Conservation (phyloP, 2,113 vertebrate genomes). For the Dromiciops gliroides region DNA sequence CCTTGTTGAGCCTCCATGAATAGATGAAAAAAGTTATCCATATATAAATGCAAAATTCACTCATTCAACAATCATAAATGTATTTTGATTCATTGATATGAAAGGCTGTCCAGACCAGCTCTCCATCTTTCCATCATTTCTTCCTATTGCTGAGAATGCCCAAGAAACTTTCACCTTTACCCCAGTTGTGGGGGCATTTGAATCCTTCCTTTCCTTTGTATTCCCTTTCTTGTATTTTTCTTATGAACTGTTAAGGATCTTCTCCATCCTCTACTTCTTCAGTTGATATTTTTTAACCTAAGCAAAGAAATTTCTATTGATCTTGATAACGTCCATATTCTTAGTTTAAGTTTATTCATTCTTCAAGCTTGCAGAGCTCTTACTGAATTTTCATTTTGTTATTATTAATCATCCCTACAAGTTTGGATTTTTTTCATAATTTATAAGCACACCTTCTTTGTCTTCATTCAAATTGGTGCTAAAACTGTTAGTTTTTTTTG, state of each 20-base stretch:
- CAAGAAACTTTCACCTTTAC: neutral
- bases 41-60: neutral
- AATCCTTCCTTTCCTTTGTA: neutral
- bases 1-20: neutral
- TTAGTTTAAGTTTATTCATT: neutral
- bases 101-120: neutral
- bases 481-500: neutral
- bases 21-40: constrained; percentile 4
- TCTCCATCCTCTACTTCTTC: neutral
- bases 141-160: neutral
- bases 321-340: neutral
- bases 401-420: neutral
- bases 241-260: neutral
- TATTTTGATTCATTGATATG: neutral
- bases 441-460: neutral
- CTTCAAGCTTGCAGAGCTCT: neutral
- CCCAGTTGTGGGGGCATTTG: neutral
- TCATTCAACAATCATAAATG: neutral
- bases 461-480: neutral
- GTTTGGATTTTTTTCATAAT: neutral
- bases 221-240: neutral
- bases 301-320: neutral
- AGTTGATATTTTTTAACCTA: neutral
- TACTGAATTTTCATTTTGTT: neutral
- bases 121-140: neutral